These are phyloP conservation scores for Ommatoiulus sabulosus DNA, from an alignment of 2,888 invertebrate genomes.

Conservation along the genomic window DNA sequence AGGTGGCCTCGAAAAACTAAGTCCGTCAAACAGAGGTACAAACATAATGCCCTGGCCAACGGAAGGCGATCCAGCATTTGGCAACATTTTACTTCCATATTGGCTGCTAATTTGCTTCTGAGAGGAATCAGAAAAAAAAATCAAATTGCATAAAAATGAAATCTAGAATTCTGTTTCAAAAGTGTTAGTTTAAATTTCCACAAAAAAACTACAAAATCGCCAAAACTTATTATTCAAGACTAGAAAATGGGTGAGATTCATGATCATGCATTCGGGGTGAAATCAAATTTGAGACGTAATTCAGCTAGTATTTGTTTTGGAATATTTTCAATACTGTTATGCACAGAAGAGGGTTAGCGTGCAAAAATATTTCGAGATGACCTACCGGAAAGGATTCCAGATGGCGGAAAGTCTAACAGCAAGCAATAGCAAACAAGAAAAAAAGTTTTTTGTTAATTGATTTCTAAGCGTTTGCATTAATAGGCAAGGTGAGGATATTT, in stretches of 20 bases:
- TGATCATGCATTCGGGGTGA: neutral
- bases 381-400: neutral
- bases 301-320: neutral
- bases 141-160: neutral
- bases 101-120: constrained; percentile 74
- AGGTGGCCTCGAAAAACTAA: constrained; percentile 68
- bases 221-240: too few relatives aligned
- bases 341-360: neutral
- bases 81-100: constrained; percentile 70
- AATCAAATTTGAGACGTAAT: neutral
- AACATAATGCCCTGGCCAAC: constrained; percentile 70
- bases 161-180: too few relatives aligned
- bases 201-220: too few relatives aligned
- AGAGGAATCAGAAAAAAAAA: constrained; percentile 45
- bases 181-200: neutral
- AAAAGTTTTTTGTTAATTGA: neutral
- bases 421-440: neutral
- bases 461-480: neutral
- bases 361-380: neutral
- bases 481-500: neutral
- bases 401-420: neutral
- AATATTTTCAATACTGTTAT: too few relatives aligned
- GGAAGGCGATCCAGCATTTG: constrained; percentile 74
- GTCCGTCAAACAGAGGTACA: constrained; percentile 78
- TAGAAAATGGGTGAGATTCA: too few relatives aligned